Conservation (phyloP, 2,113 vertebrate species). For the Protobothrops mucrosquamatus region DNA sequence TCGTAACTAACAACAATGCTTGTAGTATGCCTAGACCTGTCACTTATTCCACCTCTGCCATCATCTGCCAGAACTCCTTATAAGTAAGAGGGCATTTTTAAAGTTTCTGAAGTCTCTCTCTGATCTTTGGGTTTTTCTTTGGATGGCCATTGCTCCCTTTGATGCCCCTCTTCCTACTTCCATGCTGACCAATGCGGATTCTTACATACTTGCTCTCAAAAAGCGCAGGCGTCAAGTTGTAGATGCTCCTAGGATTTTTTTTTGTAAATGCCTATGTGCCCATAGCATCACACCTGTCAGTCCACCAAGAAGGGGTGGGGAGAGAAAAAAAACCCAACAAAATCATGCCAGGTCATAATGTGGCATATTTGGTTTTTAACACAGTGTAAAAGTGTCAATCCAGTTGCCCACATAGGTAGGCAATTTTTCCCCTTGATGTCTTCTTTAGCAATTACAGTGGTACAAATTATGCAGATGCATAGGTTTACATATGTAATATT, state of each 20-base stretch:
- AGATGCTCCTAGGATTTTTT: neutral
- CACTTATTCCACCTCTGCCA: neutral
- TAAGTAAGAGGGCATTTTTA: neutral
- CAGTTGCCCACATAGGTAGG: neutral
- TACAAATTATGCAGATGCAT: neutral
- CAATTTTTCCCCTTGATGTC: neutral
- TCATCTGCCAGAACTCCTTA: neutral
- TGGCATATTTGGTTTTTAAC: neutral
- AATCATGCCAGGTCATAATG: neutral
- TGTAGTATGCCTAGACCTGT: neutral
- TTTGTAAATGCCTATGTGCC: neutral
- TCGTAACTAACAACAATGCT: neutral
- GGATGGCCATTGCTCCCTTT: neutral
- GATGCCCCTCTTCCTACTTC: no score
- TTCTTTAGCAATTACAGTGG: neutral
- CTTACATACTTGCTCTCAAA: neutral
- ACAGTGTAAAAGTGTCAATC: neutral
- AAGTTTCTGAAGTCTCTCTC: neutral
- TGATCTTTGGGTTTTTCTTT: neutral
- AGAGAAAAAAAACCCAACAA: neutral
- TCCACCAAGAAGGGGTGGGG: neutral
- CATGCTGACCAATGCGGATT: no score
- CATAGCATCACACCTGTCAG: neutral
- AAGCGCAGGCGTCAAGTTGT: neutral
- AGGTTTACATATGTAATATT: neutral